A percentile compares a stretch with the other conserved stretches of the same genome.
These are phyloP conservation scores for Bujurquina vittata DNA, from an alignment of 2,113 vertebrate species.

Conservation along the genomic window DNA sequence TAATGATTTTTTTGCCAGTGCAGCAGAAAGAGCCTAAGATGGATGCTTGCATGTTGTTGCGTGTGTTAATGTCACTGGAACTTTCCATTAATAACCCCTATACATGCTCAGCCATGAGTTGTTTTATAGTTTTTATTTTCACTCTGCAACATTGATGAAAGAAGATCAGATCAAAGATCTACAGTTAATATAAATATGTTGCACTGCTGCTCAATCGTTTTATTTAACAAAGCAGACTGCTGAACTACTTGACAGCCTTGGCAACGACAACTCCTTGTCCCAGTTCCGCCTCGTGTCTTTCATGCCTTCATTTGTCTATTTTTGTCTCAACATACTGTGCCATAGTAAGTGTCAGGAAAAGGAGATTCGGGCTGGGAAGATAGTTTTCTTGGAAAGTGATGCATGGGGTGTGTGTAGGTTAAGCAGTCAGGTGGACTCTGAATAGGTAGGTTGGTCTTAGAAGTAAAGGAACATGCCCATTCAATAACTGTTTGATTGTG, in stretches of 20 bases:
- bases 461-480: slow-evolving; percentile 3
- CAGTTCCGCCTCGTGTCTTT: slow-evolving; percentile 16
- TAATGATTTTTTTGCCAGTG: slow-evolving; percentile 74
- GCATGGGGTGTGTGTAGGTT: background rate
- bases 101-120: background rate
- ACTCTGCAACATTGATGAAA: background rate
- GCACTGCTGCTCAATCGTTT: background rate
- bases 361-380: background rate
- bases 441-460: background rate
- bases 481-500: slow-evolving; percentile 17
- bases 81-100: slow-evolving; percentile 15
- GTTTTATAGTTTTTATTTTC: background rate
- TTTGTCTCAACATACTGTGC: slow-evolving; percentile 30
- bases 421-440: slow-evolving; percentile 20
- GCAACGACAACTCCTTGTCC: slow-evolving; percentile 52
- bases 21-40: slow-evolving; percentile 69
- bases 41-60: slow-evolving; percentile 62
- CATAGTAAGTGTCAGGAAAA: slow-evolving; percentile 16
- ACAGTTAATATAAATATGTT: slow-evolving; percentile 14
- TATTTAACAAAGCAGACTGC: slow-evolving; percentile 6
- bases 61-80: slow-evolving; percentile 36
- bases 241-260: slow-evolving; percentile 45
- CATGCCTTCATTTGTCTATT: slow-evolving; percentile 63
- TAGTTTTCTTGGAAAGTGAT: slow-evolving; percentile 10
- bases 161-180: slow-evolving; percentile 4